These are phyloP conservation scores for Ceyx cyanopectus DNA, from an alignment of 2,113 vertebrate species.

Conservation along the genomic window DNA sequence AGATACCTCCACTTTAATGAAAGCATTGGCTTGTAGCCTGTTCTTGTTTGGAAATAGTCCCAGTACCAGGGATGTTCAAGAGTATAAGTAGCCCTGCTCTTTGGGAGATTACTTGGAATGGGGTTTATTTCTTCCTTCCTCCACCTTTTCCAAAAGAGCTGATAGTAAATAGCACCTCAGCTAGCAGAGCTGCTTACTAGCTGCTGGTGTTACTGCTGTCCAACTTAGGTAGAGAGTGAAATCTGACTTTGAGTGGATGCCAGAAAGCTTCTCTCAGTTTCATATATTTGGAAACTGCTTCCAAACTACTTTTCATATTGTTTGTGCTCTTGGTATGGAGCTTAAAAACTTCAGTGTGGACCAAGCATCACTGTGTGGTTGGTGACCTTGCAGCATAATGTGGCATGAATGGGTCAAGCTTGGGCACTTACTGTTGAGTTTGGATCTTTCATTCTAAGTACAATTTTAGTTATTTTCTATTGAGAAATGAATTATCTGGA, in stretches of 20 bases:
- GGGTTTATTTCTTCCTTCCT: neutral
- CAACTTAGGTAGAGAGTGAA: neutral
- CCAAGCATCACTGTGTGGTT: fast-evolving
- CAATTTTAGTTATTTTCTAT: neutral
- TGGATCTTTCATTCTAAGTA: neutral
- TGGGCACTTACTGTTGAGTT: neutral
- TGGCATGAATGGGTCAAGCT: neutral
- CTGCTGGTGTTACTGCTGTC: fast-evolving
- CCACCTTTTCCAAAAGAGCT: neutral
- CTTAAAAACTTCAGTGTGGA: neutral
- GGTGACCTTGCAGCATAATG: neutral
- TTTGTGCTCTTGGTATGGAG: fast-evolving
- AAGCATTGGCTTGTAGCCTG: neutral
- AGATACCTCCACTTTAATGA: constrained; percentile 19
- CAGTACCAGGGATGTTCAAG: neutral
- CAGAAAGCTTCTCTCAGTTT: neutral
- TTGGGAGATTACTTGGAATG: neutral
- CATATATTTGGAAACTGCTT: neutral
- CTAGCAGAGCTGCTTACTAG: neutral
- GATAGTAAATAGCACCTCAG: neutral
- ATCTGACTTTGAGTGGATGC: neutral
- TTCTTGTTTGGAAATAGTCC: constrained; percentile 1
- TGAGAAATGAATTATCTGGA: neutral
- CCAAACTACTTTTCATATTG: neutral
- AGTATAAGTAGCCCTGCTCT: neutral